A percentile compares a stretch with the other conserved stretches of the same genome.
phyloP scores from a whole-genome alignment of 2,797 vertebrate species.

The Danio tinwini region DNA sequence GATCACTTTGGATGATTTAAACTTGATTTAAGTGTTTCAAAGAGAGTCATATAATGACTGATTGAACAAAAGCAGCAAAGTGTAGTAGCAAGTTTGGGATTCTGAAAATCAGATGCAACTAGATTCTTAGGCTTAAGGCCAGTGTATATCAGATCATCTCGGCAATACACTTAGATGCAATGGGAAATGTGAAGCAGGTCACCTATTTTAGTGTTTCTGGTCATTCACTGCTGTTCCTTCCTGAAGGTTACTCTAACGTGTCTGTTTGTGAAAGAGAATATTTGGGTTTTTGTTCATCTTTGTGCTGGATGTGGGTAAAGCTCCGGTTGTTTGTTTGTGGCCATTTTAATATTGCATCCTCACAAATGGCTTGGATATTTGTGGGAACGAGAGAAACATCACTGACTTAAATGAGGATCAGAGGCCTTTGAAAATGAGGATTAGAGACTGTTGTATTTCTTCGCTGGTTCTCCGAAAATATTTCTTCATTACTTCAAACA shows the following conservation, averaged over 20 bases:
- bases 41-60: slow-evolving; percentile 4
- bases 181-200: slow-evolving; percentile 22
- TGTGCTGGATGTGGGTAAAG: slow-evolving; percentile 38
- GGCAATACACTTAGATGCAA: slow-evolving; percentile 3
- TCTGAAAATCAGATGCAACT: background rate
- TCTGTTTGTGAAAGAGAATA: slow-evolving; percentile 23
- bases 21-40: background rate
- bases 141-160: slow-evolving; percentile 30
- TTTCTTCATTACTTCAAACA: background rate
- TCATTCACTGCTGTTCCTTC: background rate
- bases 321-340: slow-evolving; percentile 36
- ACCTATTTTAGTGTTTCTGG: slow-evolving; percentile 14
- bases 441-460: background rate
- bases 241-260: background rate
- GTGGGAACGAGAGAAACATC: slow-evolving; percentile 25
- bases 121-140: slow-evolving; percentile 22
- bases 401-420: slow-evolving; percentile 1
- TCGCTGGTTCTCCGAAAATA: background rate
- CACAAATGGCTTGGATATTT: slow-evolving; percentile 36
- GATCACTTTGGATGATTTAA: background rate
- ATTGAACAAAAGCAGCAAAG: background rate
- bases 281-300: slow-evolving; percentile 54
- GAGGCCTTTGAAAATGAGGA: background rate
- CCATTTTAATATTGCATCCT: slow-evolving; percentile 31
- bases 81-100: slow-evolving; percentile 9